phyloP scores from a whole-genome alignment of 2,888 invertebrate genomes.

The Cerastoderma edule region DNA sequence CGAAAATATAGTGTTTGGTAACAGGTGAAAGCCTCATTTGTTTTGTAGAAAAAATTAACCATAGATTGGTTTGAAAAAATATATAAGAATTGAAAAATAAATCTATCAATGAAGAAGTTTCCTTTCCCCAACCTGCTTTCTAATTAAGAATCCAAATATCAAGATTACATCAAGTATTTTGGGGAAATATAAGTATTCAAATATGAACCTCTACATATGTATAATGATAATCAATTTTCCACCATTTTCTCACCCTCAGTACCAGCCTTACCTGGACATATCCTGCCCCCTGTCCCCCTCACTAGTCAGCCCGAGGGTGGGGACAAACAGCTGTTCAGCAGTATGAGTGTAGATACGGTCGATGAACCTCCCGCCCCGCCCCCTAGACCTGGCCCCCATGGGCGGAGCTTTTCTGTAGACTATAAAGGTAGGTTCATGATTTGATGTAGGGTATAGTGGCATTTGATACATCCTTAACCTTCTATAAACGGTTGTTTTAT shows the following conservation, averaged over 20 bases:
- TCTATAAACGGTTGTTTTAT: not conserved
- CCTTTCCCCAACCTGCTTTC: too few relatives aligned
- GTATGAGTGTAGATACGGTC: constrained; percentile 42
- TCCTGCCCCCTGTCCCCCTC: constrained; percentile 69
- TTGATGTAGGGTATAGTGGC: not conserved
- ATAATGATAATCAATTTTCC: too few relatives aligned
- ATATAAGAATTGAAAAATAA: too few relatives aligned
- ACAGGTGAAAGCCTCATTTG: too few relatives aligned
- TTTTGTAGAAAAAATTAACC: too few relatives aligned
- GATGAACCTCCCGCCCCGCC: constrained; percentile 75
- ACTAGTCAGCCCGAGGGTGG: constrained; percentile 60
- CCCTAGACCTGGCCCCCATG: constrained; percentile 71
- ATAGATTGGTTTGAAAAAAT: too few relatives aligned
- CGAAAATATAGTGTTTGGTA: too few relatives aligned
- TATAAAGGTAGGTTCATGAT: constrained; percentile 68
- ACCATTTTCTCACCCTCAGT: constrained; percentile 50
- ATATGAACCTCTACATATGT: too few relatives aligned
- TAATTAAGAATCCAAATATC: too few relatives aligned
- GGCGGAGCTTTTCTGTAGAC: constrained; percentile 76
- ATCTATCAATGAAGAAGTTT: too few relatives aligned
- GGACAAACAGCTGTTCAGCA: constrained; percentile 24
- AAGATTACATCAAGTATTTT: too few relatives aligned
- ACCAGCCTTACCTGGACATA: constrained; percentile 71
- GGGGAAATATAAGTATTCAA: too few relatives aligned
- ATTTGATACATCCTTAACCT: not conserved